phyloP scores from a whole-genome alignment of 2,113 vertebrate species.

The Stercorarius parasiticus region DNA sequence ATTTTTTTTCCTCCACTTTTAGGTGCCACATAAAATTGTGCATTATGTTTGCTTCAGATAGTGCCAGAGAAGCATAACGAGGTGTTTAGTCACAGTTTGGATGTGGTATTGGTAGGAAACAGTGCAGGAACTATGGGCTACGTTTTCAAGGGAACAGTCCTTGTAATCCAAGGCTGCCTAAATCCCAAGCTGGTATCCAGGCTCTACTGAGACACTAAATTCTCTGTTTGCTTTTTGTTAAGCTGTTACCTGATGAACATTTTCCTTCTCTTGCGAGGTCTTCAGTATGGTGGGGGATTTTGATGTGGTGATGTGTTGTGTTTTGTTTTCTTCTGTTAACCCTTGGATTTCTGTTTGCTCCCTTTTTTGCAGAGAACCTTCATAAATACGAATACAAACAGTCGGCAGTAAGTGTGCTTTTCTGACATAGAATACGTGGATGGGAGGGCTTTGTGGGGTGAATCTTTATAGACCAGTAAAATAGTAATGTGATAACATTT shows the following conservation, averaged over 20 bases:
- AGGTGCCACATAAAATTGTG: slow-evolving; percentile 37
- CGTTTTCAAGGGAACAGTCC: slow-evolving; percentile 10
- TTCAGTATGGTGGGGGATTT: neutral
- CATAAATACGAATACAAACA: neutral
- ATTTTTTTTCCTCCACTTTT: neutral
- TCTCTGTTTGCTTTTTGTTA: neutral
- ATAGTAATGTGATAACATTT: neutral
- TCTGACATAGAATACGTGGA: neutral
- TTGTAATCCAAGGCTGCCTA: slow-evolving; percentile 30
- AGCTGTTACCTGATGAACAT: neutral
- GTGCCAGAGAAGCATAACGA: slow-evolving; percentile 46
- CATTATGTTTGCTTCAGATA: slow-evolving; percentile 41
- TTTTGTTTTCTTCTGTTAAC: neutral
- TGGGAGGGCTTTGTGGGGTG: neutral
- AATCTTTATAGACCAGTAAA: neutral
- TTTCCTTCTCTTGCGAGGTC: neutral
- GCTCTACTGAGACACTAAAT: neutral
- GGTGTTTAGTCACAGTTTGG: slow-evolving; percentile 58
- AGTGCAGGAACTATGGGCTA: slow-evolving; percentile 1
- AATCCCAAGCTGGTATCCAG: neutral
- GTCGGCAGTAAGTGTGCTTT: neutral
- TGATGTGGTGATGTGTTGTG: neutral
- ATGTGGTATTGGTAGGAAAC: slow-evolving; percentile 33
- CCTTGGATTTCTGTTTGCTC: neutral
- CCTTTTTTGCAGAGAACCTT: neutral